Evolutionary conservation across 2,113 vertebrate genomes (phyloP), one percentile per base, ranked within the genome.

Genomic region (Marmota monax): DNA sequence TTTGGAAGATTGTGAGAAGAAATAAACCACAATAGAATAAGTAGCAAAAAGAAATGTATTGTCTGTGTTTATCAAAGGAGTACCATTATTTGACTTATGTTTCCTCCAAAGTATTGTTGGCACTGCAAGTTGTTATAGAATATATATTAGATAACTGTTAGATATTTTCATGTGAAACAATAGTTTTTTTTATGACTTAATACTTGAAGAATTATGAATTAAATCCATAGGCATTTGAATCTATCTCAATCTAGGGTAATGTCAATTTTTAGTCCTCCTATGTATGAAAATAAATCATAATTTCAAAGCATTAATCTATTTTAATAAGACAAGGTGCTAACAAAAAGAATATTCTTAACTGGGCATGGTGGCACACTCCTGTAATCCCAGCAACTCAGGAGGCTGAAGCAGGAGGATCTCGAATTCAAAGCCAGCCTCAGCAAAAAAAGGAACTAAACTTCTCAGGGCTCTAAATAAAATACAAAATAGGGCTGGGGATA

Each of bases 291-390:
- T 2, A 37, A 63, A 22, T 34, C 7, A n/a, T 45, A n/a, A n/a
- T 45, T 74, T 73, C 78, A 29, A 95, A 73, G 13, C 29, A 48
- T 91, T 78, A 45, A 88, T 32, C 1, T 58, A 56, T n/a, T 1
- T 94, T 45, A 84, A 69, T 12, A 91, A 58, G 61, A 95, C 94
- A 91, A 91, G 2, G 5, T 69, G 48, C 42, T 61, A 85, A 8
- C 51, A 95, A 80, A 67, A 16, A 51, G 48, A 51, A 53, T 53
- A 53, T 53, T 53, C 51, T 53, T 53, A 17, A 14, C 51, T 53
- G 14, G 16, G 51, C 14, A 14, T 53, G 51, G 51, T 53, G 51
- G 51, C 4, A 16, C 16, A 53, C 51, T 53, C 51, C 51, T 53
- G 51, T 53, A 53, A 53, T 53, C 51, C 51, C 16, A 53, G 13